These are phyloP conservation scores for Eulemur macaco DNA, from an alignment of 2,113 vertebrate genomes.

Conservation along the genomic window DNA sequence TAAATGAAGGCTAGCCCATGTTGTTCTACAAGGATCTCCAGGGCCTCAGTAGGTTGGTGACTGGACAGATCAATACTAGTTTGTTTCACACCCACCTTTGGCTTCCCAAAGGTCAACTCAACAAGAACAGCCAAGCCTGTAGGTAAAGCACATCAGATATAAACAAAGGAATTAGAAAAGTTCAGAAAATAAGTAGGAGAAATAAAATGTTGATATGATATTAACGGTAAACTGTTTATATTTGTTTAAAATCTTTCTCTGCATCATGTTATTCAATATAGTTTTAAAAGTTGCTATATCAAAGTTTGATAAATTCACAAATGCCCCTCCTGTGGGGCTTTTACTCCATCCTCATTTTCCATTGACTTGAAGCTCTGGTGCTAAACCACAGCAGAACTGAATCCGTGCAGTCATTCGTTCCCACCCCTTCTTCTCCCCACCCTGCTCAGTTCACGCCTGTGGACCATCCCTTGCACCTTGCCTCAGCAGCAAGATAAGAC, in stretches of 20 bases:
- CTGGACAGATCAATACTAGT: neutral
- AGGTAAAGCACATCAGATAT: neutral
- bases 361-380: neutral
- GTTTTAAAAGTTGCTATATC: neutral
- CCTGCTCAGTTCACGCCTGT: neutral
- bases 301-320: neutral
- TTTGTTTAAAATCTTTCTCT: constrained; percentile 7
- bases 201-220: neutral
- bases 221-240: neutral
- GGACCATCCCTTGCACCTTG: neutral
- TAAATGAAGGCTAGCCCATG: neutral
- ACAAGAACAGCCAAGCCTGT: neutral
- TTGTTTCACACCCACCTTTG: neutral
- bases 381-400: neutral
- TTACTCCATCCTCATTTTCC: neutral
- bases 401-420: neutral
- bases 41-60: neutral
- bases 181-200: neutral
- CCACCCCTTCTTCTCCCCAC: accelerated
- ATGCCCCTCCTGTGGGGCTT: neutral
- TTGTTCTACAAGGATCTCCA: neutral
- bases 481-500: neutral
- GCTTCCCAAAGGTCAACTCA: neutral
- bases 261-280: neutral
- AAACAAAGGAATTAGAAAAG: neutral